Conservation (phyloP, 1,140 invertebrate species). For the Hyposmocoma kahamanoa region DNA sequence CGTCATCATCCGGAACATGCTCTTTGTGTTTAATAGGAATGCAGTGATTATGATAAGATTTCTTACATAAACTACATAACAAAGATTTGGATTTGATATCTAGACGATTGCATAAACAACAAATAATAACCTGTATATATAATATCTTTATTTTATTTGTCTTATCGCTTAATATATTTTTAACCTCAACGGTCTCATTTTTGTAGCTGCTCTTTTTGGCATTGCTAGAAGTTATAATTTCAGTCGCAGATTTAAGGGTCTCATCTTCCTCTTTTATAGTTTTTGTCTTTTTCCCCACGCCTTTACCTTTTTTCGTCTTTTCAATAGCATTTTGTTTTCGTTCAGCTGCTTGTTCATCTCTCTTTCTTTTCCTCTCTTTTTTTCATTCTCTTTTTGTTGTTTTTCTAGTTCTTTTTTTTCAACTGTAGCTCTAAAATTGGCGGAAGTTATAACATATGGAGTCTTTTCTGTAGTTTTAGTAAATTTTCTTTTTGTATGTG, state of each 20-base stretch:
- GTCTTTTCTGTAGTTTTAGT: not conserved
- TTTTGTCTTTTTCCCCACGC: not conserved
- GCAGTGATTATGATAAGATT: not conserved
- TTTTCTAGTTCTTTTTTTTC: not conserved
- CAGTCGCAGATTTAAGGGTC: not conserved
- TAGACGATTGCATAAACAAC: not conserved
- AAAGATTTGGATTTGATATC: not conserved
- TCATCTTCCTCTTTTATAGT: not conserved
- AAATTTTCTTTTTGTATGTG: not conserved
- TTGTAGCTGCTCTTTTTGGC: not conserved
- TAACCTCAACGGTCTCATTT: not conserved
- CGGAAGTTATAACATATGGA: not conserved
- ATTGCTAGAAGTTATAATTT: not conserved
- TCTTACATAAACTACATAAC: not conserved
- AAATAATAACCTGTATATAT: not conserved
- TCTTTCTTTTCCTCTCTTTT: not conserved
- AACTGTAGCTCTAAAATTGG: not conserved
- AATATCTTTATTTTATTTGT: too few species aligned
- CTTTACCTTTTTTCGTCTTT: not conserved
- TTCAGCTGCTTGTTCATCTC: not conserved
- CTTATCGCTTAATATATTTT: not conserved
- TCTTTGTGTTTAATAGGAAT: conserved; percentile 3
- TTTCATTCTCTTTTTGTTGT: not conserved
- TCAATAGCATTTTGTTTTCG: not conserved
- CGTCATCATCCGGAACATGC: conserved; percentile 7